phyloP scores from a whole-genome alignment of 2,888 invertebrate genomes.

The Steromphala cineraria region DNA sequence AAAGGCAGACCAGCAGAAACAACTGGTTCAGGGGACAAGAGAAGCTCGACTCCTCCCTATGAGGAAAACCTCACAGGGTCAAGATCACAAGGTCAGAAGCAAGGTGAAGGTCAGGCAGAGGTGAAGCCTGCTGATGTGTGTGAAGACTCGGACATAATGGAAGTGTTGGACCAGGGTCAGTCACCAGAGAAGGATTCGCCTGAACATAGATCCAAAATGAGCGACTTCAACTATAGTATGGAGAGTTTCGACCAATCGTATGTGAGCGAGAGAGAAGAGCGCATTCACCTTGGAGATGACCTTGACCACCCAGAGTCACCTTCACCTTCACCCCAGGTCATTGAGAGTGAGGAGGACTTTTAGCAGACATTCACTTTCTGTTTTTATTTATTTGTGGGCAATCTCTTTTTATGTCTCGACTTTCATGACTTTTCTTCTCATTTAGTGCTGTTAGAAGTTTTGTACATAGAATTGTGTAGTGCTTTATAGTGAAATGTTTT shows the following conservation, averaged over 20 bases:
- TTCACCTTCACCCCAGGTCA: slow-evolving; percentile 39
- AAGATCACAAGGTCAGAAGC: neutral
- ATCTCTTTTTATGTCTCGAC: neutral
- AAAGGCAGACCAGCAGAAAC: neutral
- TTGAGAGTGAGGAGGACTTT: slow-evolving; percentile 57
- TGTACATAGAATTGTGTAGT: too few species aligned
- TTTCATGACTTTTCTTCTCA: too few species aligned
- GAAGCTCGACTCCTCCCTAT: too few species aligned
- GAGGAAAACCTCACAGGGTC: neutral
- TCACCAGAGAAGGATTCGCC: slow-evolving; percentile 34
- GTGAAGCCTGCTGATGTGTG: neutral
- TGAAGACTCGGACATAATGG: neutral
- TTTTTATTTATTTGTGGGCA: neutral
- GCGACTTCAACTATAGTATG: slow-evolving; percentile 64
- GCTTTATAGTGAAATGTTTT: too few species aligned
- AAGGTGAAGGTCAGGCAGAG: neutral
- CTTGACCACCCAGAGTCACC: slow-evolving; percentile 46
- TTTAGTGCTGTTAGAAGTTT: too few species aligned
- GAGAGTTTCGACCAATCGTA: slow-evolving; percentile 63
- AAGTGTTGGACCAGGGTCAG: neutral
- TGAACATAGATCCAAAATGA: slow-evolving; percentile 42
- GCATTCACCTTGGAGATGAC: slow-evolving; percentile 50
- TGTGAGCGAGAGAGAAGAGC: slow-evolving; percentile 56
- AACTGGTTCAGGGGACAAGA: neutral
- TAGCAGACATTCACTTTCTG: slow-evolving; percentile 21